phyloP scores from a whole-genome alignment of 2,797 vertebrate species.

The Pangasius macronema region DNA sequence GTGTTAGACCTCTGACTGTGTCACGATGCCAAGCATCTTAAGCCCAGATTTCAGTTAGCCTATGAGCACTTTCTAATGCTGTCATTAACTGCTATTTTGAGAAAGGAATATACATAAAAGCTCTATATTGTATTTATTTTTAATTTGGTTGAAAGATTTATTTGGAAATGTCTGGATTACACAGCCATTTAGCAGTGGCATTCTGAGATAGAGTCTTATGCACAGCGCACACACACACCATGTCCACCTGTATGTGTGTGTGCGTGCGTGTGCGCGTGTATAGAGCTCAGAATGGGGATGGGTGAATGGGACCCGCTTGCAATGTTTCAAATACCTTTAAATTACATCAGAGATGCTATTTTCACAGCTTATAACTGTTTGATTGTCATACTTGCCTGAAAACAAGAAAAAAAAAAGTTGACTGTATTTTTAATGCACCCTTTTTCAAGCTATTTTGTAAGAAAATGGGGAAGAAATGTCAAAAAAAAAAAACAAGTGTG shows the following conservation, averaged over 20 bases:
- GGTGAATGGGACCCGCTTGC: slow-evolving; percentile 70
- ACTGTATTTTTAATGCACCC: slow-evolving; percentile 81
- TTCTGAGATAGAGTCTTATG: slow-evolving; percentile 11
- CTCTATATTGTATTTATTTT: slow-evolving; percentile 35
- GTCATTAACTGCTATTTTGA: slow-evolving; percentile 32
- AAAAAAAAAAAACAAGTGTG: slow-evolving; percentile 57
- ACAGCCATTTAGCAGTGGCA: slow-evolving; percentile 19
- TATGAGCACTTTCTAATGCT: slow-evolving; percentile 19
- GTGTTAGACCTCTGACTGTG: slow-evolving; percentile 56
- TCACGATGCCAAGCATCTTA: slow-evolving; percentile 52
- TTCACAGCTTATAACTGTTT: slow-evolving; percentile 70
- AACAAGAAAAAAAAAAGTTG: slow-evolving; percentile 65
- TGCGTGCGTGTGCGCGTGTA: slow-evolving; percentile 21
- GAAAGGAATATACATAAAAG: slow-evolving; percentile 18
- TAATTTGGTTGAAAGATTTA: slow-evolving; percentile 13
- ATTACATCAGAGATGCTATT: slow-evolving; percentile 77
- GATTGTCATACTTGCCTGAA: slow-evolving; percentile 76
- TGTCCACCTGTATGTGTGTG: neutral
- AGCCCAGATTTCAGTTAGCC: slow-evolving; percentile 29
- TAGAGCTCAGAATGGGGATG: slow-evolving; percentile 48
- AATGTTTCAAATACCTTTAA: slow-evolving; percentile 75
- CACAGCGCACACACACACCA: neutral
- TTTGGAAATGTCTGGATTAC: neutral
- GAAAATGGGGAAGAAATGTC: slow-evolving; percentile 63
- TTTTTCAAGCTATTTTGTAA: slow-evolving; percentile 74